A percentile compares a stretch with the other conserved stretches of the same genome.
These are phyloP conservation scores for Drosophila melanica DNA, from an alignment of 1,140 invertebrate species.

Conservation along the genomic window DNA sequence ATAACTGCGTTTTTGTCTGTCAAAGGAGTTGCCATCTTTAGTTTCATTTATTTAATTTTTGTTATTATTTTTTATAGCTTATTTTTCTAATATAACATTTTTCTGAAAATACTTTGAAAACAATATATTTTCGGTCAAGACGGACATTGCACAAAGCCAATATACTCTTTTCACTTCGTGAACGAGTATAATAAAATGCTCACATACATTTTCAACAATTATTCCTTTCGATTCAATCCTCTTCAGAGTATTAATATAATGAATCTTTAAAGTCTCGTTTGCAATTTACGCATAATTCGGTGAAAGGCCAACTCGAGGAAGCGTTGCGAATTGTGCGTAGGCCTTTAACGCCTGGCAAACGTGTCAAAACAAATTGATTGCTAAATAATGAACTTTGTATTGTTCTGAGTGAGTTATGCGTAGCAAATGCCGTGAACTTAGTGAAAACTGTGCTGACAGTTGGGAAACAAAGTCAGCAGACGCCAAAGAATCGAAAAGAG, in stretches of 20 bases:
- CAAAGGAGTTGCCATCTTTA: too few relatives aligned
- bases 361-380: slow-evolving; percentile 74
- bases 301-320: slow-evolving; percentile 12
- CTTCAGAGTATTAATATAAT: neutral
- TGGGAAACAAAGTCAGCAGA: slow-evolving; percentile 51
- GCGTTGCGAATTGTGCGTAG: slow-evolving; percentile 46
- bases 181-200: too few relatives aligned
- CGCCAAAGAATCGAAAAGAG: slow-evolving; percentile 25
- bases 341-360: slow-evolving; percentile 50
- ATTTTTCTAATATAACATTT: too few relatives aligned
- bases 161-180: too few relatives aligned
- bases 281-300: neutral
- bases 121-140: too few relatives aligned
- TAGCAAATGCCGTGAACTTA: slow-evolving; percentile 45
- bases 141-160: too few relatives aligned
- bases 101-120: too few relatives aligned
- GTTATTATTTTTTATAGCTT: too few relatives aligned
- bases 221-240: neutral
- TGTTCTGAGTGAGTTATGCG: slow-evolving; percentile 65
- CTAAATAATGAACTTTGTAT: slow-evolving; percentile 77
- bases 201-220: neutral
- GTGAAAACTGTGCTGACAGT: slow-evolving; percentile 53
- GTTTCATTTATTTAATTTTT: too few relatives aligned
- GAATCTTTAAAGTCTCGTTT: neutral
- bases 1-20: too few relatives aligned